Evolutionary conservation across 2,797 vertebrate genomes (phyloP), one percentile per base, ranked within the genome.

Genomic region (Melanotaenia pygmaea): DNA sequence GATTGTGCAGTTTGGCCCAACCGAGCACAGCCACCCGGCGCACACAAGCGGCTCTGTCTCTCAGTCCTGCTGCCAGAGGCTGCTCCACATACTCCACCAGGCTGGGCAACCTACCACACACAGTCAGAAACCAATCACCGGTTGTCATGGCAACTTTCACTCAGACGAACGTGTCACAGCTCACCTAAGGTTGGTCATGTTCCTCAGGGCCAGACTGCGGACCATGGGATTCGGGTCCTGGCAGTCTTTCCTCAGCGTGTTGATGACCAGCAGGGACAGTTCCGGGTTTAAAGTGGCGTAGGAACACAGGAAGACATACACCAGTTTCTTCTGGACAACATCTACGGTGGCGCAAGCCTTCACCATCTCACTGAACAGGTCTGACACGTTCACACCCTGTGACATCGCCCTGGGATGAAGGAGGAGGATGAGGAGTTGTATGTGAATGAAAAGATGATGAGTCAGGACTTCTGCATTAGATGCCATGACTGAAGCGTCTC

Each of bases 331-430:
- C 92, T 99, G 98, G 79, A 97, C 96, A 37, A 97, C 88, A 81
- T 98, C 97, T 11, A 95, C 91, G 1, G 96, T 97, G 54, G 97
- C 97, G 65, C 97, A 96, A 1, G 97, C 98, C 91, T 97, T 98
- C 62, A 98, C 96, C 96, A 99, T 97, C 91, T 98, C 97, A 93
- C 96, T 96, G 90, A 98, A 98, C 68, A 99, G 93, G 37, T 90
- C 86, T 0, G 97, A 97, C 50, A 98, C 94, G 67, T 99, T 96
- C 84, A 94, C 84, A 8, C 97, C 98, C 84, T 96, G 97, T 0
- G 96, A 96, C 97, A 98, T 98, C n/a, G 93, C 90, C 87, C 97
- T 98, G 82, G 50, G 35, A 65, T 14, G 11, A 18, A 69, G 22
- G 26, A 12, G 9, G 38, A 40, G 11, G 11, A 40, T 9, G 13